phyloP scores from a whole-genome alignment of 2,888 invertebrate species.

The Nymphalis c-album region DNA sequence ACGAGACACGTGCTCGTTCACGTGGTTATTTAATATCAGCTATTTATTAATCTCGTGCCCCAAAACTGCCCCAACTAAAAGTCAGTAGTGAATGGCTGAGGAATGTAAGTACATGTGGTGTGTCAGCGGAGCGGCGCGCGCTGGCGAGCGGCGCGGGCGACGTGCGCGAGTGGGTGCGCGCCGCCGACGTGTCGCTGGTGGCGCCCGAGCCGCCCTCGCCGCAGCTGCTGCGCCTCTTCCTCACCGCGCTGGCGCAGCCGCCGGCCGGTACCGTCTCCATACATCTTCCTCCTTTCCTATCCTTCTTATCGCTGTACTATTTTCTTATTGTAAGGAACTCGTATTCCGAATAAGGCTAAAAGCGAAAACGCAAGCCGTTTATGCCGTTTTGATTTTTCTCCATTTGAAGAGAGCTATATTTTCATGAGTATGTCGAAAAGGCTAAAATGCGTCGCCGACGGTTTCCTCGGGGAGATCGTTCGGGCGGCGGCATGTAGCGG shows the following conservation, averaged over 20 bases:
- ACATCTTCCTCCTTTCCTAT: neutral
- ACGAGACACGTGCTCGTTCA: too few species aligned
- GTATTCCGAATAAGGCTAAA: too few species aligned
- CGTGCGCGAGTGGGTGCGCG: conserved; percentile 64
- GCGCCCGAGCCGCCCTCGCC: conserved; percentile 60
- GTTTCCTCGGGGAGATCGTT: neutral
- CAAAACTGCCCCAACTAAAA: too few species aligned
- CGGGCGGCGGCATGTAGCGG: neutral
- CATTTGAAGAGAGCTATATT: too few species aligned
- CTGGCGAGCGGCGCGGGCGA: conserved; percentile 40
- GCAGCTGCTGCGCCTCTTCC: conserved; percentile 54
- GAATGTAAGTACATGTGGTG: neutral
- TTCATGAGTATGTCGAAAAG: too few species aligned
- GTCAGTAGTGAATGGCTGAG: too few species aligned
- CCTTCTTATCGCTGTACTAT: too few species aligned
- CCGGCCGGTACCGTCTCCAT: conserved; percentile 51
- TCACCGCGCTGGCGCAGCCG: conserved; percentile 49
- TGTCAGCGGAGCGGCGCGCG: conserved; percentile 57
- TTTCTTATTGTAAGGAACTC: too few species aligned
- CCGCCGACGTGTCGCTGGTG: conserved; percentile 69
- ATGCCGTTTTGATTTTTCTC: too few species aligned
- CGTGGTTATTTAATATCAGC: too few species aligned
- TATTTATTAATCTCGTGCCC: too few species aligned
- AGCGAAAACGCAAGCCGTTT: too few species aligned
- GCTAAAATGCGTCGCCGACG: neutral